phyloP scores from a whole-genome alignment of 2,797 vertebrate genomes.

The Gallinago stenura region DNA sequence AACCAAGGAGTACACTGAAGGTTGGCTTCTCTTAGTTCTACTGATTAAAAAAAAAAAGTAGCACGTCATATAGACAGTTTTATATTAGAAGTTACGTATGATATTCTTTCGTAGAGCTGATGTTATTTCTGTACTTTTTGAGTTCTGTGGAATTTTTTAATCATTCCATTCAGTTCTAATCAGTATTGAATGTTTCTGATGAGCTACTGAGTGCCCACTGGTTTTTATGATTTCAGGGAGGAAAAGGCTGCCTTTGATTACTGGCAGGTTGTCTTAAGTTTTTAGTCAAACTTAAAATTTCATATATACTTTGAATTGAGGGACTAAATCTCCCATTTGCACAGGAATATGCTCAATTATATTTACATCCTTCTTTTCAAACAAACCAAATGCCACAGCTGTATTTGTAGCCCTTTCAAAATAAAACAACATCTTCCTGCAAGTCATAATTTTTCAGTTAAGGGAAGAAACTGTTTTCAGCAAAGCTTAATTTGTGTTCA shows the following conservation, averaged over 20 bases:
- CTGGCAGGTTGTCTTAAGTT: background rate
- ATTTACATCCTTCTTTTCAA: background rate
- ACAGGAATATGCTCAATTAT: background rate
- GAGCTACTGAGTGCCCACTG: background rate
- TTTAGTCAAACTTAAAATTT: background rate
- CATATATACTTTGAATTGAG: background rate
- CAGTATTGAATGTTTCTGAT: background rate
- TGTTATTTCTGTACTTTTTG: background rate
- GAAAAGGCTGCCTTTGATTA: background rate
- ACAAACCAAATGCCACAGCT: background rate
- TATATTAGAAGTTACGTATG: background rate
- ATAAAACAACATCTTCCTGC: background rate
- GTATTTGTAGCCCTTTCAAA: background rate
- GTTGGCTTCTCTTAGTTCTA: conserved; percentile 73
- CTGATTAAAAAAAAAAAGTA: background rate
- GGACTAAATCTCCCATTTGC: background rate
- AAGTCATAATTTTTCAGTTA: background rate
- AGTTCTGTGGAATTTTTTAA: background rate
- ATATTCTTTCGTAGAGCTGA: background rate
- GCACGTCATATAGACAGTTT: background rate
- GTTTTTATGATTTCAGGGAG: background rate
- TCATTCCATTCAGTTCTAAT: background rate
- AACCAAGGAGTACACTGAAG: conserved; percentile 98
- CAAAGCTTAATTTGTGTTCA: background rate
- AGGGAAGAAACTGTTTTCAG: background rate